Percentiles rank a stretch among this genome's conserved stretches.
Conservation (phyloP, 2,797 vertebrate genomes). For the Lithobates sylvaticus region DNA sequence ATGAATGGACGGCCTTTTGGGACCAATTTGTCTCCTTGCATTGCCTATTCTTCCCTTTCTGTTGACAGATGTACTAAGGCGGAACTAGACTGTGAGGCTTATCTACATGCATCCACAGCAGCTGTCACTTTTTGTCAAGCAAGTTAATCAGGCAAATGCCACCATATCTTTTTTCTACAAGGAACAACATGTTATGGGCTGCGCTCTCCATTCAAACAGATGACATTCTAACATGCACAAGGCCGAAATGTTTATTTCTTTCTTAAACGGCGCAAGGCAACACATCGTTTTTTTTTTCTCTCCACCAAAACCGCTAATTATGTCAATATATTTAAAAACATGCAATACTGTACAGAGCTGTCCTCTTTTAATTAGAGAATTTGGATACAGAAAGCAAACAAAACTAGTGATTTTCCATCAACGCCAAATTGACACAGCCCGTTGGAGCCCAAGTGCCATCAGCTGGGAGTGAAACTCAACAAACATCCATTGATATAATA, state of each 20-base stretch:
- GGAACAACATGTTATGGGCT: constrained; percentile 87
- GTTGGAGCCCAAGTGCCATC: neutral
- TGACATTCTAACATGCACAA: constrained; percentile 85
- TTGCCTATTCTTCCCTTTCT: constrained; percentile 93
- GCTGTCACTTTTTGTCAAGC: constrained; percentile 99
- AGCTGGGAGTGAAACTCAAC: constrained; percentile 1
- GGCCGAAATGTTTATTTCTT: constrained; percentile 71
- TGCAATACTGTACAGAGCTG: constrained; percentile 44
- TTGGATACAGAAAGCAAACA: constrained; percentile 38
- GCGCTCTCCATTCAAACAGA: constrained; percentile 83
- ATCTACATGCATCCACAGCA: constrained; percentile 95
- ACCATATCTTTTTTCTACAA: constrained; percentile 94
- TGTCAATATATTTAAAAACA: constrained; percentile 63
- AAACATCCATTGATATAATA: neutral
- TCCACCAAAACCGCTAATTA: constrained; percentile 58
- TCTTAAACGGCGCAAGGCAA: constrained; percentile 55
- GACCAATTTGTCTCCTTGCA: constrained; percentile 99
- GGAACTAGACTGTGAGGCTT: constrained; percentile 98
- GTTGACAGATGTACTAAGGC: constrained; percentile 99
- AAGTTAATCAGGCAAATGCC: constrained; percentile 99
- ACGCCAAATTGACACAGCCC: constrained; percentile 10
- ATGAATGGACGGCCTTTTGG: constrained; percentile 99
- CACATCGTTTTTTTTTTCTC: constrained; percentile 51
- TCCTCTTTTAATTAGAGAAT: constrained; percentile 58
- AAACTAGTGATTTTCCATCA: constrained; percentile 19